These are phyloP conservation scores for Chaetops frenatus DNA, from an alignment of 2,113 vertebrate species.

Conservation along the genomic window DNA sequence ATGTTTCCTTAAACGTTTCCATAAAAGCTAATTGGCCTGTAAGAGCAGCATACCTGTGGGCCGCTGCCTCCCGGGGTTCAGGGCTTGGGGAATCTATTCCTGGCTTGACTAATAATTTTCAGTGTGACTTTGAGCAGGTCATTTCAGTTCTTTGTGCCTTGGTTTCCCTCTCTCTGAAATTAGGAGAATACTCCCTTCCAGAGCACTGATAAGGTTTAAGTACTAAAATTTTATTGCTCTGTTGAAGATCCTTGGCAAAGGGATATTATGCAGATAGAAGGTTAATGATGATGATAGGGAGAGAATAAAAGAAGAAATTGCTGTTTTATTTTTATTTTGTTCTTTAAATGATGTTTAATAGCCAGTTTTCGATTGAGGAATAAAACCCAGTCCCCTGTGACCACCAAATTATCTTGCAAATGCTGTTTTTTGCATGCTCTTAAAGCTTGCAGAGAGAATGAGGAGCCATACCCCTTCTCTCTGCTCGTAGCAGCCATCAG, in stretches of 20 bases:
- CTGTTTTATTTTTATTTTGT: constrained; percentile 59
- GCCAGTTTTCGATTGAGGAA: constrained; percentile 24
- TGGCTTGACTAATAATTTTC: not conserved
- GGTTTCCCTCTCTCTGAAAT: constrained; percentile 5
- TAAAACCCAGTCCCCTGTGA: constrained; percentile 53
- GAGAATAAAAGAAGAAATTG: constrained; percentile 50
- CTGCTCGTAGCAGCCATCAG: not conserved
- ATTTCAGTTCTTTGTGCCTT: constrained; percentile 42
- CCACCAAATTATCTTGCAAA: not conserved
- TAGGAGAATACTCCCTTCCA: not conserved
- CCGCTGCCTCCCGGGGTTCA: not conserved
- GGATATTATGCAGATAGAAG: constrained; percentile 43
- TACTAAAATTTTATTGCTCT: constrained; percentile 44
- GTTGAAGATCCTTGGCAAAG: constrained; percentile 29
- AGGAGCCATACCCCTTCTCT: not conserved
- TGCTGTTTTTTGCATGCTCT: not conserved
- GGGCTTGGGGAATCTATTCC: constrained; percentile 5
- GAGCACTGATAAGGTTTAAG: constrained; percentile 14
- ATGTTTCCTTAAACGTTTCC: constrained; percentile 47
- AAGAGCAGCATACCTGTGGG: constrained; percentile 22
- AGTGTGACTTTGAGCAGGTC: constrained; percentile 37
- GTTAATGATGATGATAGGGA: constrained; percentile 50
- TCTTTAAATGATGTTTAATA: constrained; percentile 59
- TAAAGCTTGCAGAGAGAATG: not conserved
- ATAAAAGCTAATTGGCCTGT: constrained; percentile 54